These are phyloP conservation scores for Hylaeus volcanicus DNA, from an alignment of 1,140 invertebrate species.

Conservation along the genomic window DNA sequence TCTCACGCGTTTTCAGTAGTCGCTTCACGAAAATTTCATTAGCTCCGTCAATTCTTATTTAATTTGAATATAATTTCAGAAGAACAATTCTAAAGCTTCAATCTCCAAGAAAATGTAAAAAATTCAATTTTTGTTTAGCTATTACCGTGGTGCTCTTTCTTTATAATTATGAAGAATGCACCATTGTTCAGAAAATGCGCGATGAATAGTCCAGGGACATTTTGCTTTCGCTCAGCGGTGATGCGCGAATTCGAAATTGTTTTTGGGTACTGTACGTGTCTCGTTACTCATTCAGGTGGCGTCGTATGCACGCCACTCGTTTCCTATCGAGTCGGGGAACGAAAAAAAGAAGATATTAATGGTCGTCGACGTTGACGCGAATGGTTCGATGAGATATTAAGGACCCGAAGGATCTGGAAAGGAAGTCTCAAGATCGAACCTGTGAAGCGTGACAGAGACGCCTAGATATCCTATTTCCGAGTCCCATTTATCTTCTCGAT, in stretches of 20 bases:
- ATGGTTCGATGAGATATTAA: conserved; percentile 10
- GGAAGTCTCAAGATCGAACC: not conserved
- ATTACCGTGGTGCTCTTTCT: no score
- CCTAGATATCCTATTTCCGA: conserved; percentile 1
- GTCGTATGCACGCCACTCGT: not conserved
- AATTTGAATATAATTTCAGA: no score
- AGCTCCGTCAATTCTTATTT: no score
- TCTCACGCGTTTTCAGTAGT: no score
- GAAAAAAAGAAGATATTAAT: conserved; percentile 34
- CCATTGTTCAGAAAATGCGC: not conserved
- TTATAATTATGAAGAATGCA: not conserved
- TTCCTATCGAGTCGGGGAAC: conserved; percentile 25
- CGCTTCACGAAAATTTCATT: no score
- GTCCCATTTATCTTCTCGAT: not conserved
- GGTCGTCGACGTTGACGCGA: conserved; percentile 15
- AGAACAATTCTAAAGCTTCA: no score
- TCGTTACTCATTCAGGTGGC: conserved; percentile 32
- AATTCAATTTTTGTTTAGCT: no score
- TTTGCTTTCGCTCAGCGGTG: not conserved
- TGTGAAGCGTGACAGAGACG: conserved; percentile 19
- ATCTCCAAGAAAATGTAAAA: no score
- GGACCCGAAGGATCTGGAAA: conserved; percentile 4
- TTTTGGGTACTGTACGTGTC: conserved; percentile 14
- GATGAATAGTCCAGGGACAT: not conserved
- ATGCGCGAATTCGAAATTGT: conserved; percentile 12